Conservation (phyloP, 2,797 vertebrate genomes). For the Falco biarmicus region DNA sequence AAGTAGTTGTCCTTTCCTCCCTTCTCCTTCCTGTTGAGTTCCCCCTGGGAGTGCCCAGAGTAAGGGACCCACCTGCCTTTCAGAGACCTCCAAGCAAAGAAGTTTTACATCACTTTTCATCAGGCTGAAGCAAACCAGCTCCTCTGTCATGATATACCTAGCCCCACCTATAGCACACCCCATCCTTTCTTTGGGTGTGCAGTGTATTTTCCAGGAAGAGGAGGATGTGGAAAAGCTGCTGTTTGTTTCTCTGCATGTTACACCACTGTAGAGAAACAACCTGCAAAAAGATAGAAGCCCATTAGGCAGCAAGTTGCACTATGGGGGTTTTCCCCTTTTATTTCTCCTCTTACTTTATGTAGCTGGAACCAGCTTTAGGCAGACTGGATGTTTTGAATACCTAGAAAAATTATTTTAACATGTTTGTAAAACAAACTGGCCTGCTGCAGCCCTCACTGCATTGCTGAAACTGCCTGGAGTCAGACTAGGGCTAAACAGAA, state of each 20-base stretch:
- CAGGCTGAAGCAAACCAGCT: not conserved
- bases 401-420: not conserved
- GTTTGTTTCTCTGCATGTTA: not conserved
- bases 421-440: not conserved
- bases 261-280: not conserved
- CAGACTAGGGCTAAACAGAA: not conserved
- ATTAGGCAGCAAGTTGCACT: not conserved
- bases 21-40: not conserved
- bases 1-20: not conserved
- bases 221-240: not conserved
- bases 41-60: not conserved
- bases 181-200: not conserved
- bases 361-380: not conserved
- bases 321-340: rapidly evolving
- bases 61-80: not conserved
- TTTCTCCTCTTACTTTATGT: not conserved
- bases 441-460: not conserved
- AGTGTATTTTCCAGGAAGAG: not conserved
- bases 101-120: not conserved
- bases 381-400: not conserved
- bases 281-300: not conserved
- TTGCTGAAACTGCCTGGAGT: not conserved
- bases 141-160: not conserved
- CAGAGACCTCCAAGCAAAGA: not conserved
- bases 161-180: not conserved